These are phyloP conservation scores for Montipora sp. DNA, from an alignment of 64 coral and sea anemone species.

Conservation along the genomic window DNA sequence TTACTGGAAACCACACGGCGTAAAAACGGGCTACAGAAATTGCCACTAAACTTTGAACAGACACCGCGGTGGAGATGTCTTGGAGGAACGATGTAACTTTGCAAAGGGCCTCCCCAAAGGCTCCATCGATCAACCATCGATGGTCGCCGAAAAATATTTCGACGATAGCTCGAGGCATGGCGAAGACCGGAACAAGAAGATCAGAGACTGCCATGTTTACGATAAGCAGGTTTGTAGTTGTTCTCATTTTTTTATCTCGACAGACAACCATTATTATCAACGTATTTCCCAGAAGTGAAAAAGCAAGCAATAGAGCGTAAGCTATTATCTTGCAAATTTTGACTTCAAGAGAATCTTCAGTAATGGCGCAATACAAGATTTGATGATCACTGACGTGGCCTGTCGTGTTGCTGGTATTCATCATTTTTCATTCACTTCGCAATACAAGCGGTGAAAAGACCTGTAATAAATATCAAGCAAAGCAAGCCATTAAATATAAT, in stretches of 20 bases:
- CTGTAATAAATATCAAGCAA: not conserved
- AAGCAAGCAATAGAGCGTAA: slow-evolving; percentile 43
- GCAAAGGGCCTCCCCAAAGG: slow-evolving; percentile 28
- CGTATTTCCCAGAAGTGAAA: slow-evolving; percentile 56
- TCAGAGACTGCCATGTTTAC: slow-evolving; percentile 64
- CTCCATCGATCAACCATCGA: slow-evolving; percentile 42
- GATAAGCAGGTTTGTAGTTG: slow-evolving; percentile 48
- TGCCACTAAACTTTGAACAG: slow-evolving; percentile 54
- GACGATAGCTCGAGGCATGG: slow-evolving; percentile 4
- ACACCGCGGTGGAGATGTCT: slow-evolving; percentile 45
- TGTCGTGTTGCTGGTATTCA: slow-evolving; percentile 32
- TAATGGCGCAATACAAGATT: not conserved
- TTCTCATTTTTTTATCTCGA: slow-evolving; percentile 32
- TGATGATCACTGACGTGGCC: not conserved
- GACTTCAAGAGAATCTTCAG: slow-evolving; percentile 14
- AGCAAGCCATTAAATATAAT: not conserved
- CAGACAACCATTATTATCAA: slow-evolving; percentile 32
- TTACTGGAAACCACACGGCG: slow-evolving; percentile 50
- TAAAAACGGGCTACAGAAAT: slow-evolving; percentile 58
- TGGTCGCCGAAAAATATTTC: not conserved
- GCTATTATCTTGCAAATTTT: not conserved
- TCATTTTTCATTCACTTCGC: not conserved
- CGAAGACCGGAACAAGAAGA: slow-evolving; percentile 38
- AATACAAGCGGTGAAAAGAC: not conserved
- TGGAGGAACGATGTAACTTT: slow-evolving; percentile 44